These are phyloP conservation scores for Homarus americanus DNA, from an alignment of 1,140 invertebrate species.

Conservation along the genomic window DNA sequence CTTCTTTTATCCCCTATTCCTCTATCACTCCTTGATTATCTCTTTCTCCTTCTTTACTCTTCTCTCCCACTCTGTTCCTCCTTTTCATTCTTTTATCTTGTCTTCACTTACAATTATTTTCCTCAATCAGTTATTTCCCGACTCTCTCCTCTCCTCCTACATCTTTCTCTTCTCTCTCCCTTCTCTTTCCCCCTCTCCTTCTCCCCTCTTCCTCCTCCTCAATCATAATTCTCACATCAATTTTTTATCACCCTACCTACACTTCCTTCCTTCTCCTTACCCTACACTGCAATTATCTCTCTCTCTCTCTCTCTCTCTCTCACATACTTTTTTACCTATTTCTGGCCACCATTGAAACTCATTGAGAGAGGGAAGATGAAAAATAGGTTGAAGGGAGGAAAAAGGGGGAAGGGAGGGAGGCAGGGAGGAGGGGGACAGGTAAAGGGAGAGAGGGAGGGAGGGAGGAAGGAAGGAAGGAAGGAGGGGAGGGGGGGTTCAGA, in stretches of 20 bases:
- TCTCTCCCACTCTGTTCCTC: neutral
- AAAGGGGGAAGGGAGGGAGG: neutral
- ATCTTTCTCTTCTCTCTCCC: too few species aligned
- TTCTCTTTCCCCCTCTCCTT: too few species aligned
- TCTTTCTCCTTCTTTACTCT: neutral
- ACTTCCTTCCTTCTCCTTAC: neutral
- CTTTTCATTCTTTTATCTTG: neutral
- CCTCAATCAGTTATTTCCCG: neutral
- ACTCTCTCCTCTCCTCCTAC: neutral
- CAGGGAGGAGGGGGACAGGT: neutral
- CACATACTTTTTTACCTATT: neutral
- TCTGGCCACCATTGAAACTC: neutral
- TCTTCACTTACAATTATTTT: neutral
- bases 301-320: neutral
- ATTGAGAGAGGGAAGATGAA: neutral
- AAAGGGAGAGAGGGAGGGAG: neutral
- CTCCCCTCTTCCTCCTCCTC: too few species aligned
- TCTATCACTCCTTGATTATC: too few species aligned
- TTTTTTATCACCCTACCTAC: too few species aligned
- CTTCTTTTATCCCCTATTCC: too few species aligned
- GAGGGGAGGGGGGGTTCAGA: neutral
- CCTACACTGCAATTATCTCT: neutral
- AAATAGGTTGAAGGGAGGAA: neutral
- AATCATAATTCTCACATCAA: too few species aligned
- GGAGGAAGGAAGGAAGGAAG: neutral